Evolutionary conservation across 2,797 vertebrate species (phyloP), one percentile per base, ranked within the genome.

Genomic region (Rhadinocentrus ornatus): DNA sequence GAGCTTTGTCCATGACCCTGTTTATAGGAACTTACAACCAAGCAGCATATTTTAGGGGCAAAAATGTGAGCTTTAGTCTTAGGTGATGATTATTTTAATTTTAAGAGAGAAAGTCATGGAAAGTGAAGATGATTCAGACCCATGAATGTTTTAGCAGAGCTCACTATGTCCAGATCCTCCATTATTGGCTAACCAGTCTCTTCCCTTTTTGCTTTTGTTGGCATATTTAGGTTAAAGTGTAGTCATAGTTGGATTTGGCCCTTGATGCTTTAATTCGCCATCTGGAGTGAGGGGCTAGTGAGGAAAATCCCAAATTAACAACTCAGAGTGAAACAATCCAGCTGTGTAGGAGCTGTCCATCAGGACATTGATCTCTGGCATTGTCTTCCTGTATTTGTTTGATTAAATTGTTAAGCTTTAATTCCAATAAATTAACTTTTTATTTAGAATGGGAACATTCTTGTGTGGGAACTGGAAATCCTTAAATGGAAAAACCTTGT

Each of bases 171-270:
- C 65, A 50, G 71, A 57, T 87, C 52, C 26, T 54, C 60, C 4
- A 13, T 58, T 22, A 81, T 78, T 87, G 84, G 85, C 64, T 81
- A 59, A 16, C 55, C 4, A 1, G 71, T 65, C 53, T 86, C 83
- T 83, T 78, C 66, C 81, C 75, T 84, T 87, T 71, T 81, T 20
- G 41, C 18, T 46, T 20, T 46, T 50, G 62, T 35, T 58, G 63
- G 37, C 59, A 66, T n/a, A 35, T 50, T 26, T 22, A 48, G 29
- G n/a, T 24, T 0, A 34, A 56, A 46, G 48, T 58, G 56, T 64
- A 64, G 39, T 48, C 54, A 71, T 52, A 32, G 64, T 48, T 34
- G 26, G 63, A 67, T 44, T 66, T 50, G 65, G 53, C 31, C 34
- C 75, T 60, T 61, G 55, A 73, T 26, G 31, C 39, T 41, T 15